Percentiles rank a stretch among this genome's conserved stretches.
Evolutionary conservation across 2,888 invertebrate genomes (phyloP).

Genomic region (Drosophila mimetica): DNA sequence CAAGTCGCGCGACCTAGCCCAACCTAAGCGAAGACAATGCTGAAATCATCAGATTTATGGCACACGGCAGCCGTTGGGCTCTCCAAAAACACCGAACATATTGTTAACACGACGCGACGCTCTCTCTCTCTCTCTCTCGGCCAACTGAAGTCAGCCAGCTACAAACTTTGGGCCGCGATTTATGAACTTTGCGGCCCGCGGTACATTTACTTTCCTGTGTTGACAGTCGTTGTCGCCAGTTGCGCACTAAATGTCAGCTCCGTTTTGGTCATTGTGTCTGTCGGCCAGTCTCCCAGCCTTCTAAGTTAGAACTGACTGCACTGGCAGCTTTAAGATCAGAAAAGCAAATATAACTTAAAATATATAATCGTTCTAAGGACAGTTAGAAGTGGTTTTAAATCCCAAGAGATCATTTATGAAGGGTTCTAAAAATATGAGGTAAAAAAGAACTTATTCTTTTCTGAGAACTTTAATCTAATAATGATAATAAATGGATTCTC

Average conservation of each 20-base stretch:
- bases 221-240: conserved; percentile 71
- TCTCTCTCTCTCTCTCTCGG: conserved; percentile 7
- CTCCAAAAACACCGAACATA: conserved; percentile 49
- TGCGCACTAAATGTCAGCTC: conserved; percentile 67
- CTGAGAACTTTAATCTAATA: too few relatives aligned
- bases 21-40: conserved; percentile 40
- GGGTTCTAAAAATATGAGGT: background rate
- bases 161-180: conserved; percentile 57
- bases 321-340: background rate
- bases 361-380: too few relatives aligned
- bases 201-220: conserved; percentile 76
- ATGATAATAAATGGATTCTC: too few relatives aligned
- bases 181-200: conserved; percentile 70
- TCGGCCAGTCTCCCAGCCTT: conserved; percentile 36
- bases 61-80: conserved; percentile 68
- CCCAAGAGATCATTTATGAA: background rate
- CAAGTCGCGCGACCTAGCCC: conserved; percentile 28
- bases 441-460: background rate
- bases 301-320: conserved; percentile 48
- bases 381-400: too few relatives aligned
- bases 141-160: conserved; percentile 6
- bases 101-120: conserved; percentile 67
- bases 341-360: too few relatives aligned
- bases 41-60: conserved; percentile 68
- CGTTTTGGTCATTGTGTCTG: conserved; percentile 51